Evolutionary conservation across 2,888 invertebrate species (phyloP).

Genomic region (Exephanes ischioxanthus): DNA sequence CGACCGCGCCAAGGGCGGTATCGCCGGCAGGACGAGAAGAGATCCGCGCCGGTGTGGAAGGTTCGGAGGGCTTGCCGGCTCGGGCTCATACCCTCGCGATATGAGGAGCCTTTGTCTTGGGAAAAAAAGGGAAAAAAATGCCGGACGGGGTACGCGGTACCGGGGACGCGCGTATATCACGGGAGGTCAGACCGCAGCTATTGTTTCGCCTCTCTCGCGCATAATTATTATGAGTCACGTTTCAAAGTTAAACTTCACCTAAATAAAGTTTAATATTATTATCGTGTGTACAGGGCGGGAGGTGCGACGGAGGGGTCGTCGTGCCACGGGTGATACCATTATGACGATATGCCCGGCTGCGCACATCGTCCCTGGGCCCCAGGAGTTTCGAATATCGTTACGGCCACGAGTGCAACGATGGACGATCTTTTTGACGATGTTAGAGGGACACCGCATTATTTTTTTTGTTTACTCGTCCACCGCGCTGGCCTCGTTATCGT

Average conservation of each 20-base stretch:
- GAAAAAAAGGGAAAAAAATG: conserved; percentile 54
- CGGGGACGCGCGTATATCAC: conserved; percentile 56
- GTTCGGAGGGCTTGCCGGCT: background rate
- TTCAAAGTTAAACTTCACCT: conserved; percentile 83
- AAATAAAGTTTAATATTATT: conserved; percentile 84
- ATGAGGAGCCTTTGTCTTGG: conserved; percentile 66
- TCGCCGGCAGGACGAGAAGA: background rate
- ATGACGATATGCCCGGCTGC: conserved; percentile 16
- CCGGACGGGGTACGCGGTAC: conserved; percentile 20
- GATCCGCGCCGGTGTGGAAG: background rate
- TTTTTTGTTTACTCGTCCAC: conserved; percentile 2
- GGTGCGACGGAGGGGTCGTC: background rate
- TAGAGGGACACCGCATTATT: conserved; percentile 34
- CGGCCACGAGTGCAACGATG: conserved; percentile 6
- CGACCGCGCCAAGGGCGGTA: background rate
- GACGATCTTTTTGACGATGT: conserved; percentile 50
- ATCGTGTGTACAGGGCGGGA: conserved; percentile 62
- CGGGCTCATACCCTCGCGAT: background rate
- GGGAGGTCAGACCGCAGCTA: conserved; percentile 74
- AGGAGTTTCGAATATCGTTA: conserved; percentile 52
- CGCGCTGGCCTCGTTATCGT: conserved; percentile 41
- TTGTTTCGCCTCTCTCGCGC: conserved; percentile 81
- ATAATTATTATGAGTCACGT: conserved; percentile 83
- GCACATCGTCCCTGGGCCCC: background rate
- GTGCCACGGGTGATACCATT: conserved; percentile 21